A percentile compares a stretch with the other conserved stretches of the same genome.
These are phyloP conservation scores for Cardinalis cardinalis DNA, from an alignment of 2,113 vertebrate species.

Conservation along the genomic window DNA sequence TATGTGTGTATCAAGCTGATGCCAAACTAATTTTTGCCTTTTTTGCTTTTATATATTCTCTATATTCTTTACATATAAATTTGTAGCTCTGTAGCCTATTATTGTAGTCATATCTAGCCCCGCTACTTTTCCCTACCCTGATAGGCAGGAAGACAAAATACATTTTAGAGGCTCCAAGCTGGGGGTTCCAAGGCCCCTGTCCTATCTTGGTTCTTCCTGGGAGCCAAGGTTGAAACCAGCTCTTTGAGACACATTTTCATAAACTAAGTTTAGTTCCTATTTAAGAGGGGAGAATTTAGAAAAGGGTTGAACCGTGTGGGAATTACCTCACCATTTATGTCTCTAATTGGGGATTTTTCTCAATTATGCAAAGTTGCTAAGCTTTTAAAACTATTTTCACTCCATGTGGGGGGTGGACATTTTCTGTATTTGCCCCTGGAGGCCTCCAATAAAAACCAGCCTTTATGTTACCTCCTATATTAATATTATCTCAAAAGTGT, in stretches of 20 bases:
- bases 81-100: neutral
- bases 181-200: neutral
- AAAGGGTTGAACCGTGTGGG: neutral
- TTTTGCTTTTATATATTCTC: neutral
- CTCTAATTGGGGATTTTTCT: neutral
- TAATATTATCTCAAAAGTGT: neutral
- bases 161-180: neutral
- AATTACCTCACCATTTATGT: neutral
- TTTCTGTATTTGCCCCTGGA: neutral
- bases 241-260: neutral
- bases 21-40: neutral
- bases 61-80: neutral
- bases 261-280: neutral
- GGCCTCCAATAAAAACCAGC: neutral
- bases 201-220: neutral
- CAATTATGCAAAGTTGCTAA: neutral
- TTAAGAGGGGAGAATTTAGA: neutral
- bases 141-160: neutral
- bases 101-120: fast-evolving
- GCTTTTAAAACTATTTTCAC: neutral
- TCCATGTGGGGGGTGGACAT: fast-evolving
- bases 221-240: neutral
- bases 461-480: neutral
- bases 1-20: neutral
- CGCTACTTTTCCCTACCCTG: neutral